Percentiles rank a stretch among this genome's conserved stretches.
Conservation (phyloP, 2,888 invertebrate species). For the Caenorhabditis imperialis region DNA sequence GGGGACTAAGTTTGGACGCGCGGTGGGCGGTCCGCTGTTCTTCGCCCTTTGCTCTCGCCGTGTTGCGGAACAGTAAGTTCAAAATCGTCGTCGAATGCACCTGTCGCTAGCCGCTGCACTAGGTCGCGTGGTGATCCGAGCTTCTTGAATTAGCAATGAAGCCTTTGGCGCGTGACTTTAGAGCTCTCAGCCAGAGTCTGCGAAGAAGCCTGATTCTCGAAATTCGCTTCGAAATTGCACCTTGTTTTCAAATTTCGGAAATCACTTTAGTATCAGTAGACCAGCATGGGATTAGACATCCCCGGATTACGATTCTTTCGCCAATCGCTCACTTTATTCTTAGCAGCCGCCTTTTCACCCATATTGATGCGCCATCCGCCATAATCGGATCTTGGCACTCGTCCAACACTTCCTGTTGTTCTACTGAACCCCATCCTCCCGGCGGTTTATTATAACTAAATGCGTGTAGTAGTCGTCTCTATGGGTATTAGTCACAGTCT, state of each 20-base stretch:
- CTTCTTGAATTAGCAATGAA: constrained; percentile 27
- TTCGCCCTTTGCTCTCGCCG: constrained; percentile 39
- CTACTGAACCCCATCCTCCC: constrained; percentile 21
- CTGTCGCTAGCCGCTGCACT: not conserved
- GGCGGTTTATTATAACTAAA: not conserved
- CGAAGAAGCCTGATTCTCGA: constrained; percentile 34
- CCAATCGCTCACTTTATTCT: constrained; percentile 2
- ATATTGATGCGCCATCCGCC: not conserved
- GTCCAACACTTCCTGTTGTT: constrained; percentile 51
- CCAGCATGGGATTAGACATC: constrained; percentile 8
- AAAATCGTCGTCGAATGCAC: not conserved
- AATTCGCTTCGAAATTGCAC: too few species aligned
- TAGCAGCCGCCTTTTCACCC: not conserved
- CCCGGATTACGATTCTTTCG: constrained; percentile 3
- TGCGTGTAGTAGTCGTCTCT: constrained; percentile 19
- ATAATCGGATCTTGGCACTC: constrained; percentile 44
- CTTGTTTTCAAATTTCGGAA: constrained; percentile 32
- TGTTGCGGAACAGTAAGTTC: constrained; percentile 12
- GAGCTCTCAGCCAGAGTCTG: not conserved
- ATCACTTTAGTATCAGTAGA: constrained; percentile 22
- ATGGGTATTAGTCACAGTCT: constrained; percentile 47
- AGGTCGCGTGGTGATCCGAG: constrained; percentile 20
- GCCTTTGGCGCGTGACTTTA: constrained; percentile 15
- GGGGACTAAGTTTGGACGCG: constrained; percentile 33
- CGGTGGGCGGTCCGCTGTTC: constrained; percentile 33